Percentiles rank a stretch among this genome's conserved stretches.
These are phyloP conservation scores for Heliothis subflexa DNA, from an alignment of 1,140 invertebrate species.

Conservation along the genomic window DNA sequence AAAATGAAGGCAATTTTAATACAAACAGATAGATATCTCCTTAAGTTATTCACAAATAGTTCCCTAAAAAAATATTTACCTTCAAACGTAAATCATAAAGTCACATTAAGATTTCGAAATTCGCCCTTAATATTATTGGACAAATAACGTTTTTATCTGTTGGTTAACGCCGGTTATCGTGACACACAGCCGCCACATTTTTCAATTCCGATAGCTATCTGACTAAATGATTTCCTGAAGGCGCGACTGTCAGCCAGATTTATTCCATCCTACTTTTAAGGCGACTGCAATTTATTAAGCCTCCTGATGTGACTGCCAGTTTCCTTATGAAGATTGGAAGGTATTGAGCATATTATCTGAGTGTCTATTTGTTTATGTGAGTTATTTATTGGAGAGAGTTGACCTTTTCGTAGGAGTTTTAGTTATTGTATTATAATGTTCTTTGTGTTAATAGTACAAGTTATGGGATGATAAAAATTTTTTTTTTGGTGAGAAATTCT, in stretches of 20 bases:
- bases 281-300: conserved; percentile 19
- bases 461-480: too few species aligned
- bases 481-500: too few species aligned
- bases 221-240: conserved; percentile 30
- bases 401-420: too few species aligned
- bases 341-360: not conserved
- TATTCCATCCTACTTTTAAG: not conserved
- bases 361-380: too few species aligned
- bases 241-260: not conserved
- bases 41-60: too few species aligned
- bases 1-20: too few species aligned
- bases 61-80: not conserved
- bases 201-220: conserved; percentile 9
- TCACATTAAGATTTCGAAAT: too few species aligned
- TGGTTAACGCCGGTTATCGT: not conserved
- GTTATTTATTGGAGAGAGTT: too few species aligned
- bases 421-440: too few species aligned
- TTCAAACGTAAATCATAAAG: not conserved
- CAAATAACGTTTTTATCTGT: not conserved
- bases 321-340: not conserved
- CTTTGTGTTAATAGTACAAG: too few species aligned
- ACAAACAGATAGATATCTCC: too few species aligned
- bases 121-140: not conserved
- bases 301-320: not conserved
- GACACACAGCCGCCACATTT: conserved; percentile 9